Evolutionary conservation across 2,888 invertebrate genomes (phyloP).

Genomic region (Adineta ricciae): DNA sequence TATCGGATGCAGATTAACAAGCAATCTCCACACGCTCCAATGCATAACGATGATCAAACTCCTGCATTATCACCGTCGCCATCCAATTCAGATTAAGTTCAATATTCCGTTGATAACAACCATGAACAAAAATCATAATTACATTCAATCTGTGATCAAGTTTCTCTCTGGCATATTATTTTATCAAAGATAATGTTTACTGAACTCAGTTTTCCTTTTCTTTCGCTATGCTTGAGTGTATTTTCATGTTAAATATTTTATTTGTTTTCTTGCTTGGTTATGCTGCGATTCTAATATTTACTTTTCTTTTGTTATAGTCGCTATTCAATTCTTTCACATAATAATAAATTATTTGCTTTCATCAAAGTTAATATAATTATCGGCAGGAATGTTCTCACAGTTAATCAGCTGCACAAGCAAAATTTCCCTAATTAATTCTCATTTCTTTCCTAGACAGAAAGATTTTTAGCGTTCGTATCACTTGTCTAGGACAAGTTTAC

Average conservation of each 20-base stretch:
- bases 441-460: too few species aligned
- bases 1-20: slow-evolving; percentile 65
- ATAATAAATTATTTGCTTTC: neutral
- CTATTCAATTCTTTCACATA: neutral
- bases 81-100: too few species aligned
- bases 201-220: neutral
- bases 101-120: neutral
- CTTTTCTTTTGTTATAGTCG: neutral
- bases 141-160: neutral
- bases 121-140: neutral
- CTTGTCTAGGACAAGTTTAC: too few species aligned
- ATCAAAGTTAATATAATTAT: neutral
- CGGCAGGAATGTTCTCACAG: too few species aligned
- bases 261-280: neutral
- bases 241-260: neutral
- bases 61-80: too few species aligned
- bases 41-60: neutral
- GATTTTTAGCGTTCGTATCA: too few species aligned
- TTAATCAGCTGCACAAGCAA: too few species aligned
- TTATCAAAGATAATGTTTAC: neutral
- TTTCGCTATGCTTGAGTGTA: neutral
- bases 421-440: too few species aligned
- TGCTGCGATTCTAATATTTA: neutral
- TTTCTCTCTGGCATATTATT: neutral
- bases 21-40: neutral